Conservation (phyloP, 2,888 invertebrate genomes). For the Argynnis bischoffii region DNA sequence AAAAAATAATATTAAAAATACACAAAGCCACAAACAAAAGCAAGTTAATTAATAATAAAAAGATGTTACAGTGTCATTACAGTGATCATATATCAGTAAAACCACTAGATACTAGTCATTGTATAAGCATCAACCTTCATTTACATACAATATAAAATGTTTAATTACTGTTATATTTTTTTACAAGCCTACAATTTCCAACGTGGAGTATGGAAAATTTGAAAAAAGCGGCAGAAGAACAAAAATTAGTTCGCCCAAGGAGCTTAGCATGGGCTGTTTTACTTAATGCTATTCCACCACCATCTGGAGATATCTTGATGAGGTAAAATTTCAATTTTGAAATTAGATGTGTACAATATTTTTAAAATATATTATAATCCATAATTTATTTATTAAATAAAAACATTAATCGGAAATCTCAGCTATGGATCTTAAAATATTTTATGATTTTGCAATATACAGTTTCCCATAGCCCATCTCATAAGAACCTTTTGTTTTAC, state of each 20-base stretch:
- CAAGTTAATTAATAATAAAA: not conserved
- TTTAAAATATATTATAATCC: no score
- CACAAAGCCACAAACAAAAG: not conserved
- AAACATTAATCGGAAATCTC: no score
- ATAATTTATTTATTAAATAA: no score
- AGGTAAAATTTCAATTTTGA: slow-evolving; percentile 49
- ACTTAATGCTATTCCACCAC: slow-evolving; percentile 66
- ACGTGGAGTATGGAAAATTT: slow-evolving; percentile 66
- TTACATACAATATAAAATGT: not conserved
- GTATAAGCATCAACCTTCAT: not conserved
- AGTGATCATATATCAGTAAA: slow-evolving; percentile 13
- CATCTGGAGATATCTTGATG: slow-evolving; percentile 59
- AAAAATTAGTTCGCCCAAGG: slow-evolving; percentile 59
- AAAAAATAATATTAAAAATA: not conserved
- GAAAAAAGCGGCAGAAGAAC: slow-evolving; percentile 59
- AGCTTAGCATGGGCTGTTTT: slow-evolving; percentile 74
- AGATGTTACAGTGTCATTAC: not conserved
- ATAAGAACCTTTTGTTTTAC: no score
- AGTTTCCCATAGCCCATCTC: no score
- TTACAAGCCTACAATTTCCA: slow-evolving; percentile 58
- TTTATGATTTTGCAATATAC: no score
- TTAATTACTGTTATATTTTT: not conserved
- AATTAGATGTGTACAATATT: no score
- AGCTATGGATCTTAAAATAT: no score
- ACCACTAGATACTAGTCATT: not conserved